phyloP scores from a whole-genome alignment of 2,113 vertebrate genomes.

The Elanus axillaris region DNA sequence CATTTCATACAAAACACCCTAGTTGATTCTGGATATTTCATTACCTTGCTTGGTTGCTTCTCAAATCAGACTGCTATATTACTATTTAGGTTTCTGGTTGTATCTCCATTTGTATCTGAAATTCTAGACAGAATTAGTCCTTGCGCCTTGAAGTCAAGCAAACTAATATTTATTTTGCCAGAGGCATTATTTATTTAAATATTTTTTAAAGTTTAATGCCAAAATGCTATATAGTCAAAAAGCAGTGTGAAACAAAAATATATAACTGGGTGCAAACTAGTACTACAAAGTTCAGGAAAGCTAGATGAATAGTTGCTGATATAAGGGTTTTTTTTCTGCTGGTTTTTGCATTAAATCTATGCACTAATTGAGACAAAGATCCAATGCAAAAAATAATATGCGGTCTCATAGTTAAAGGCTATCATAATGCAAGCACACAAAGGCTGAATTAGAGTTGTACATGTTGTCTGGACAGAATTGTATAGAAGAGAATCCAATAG shows the following conservation, averaged over 20 bases:
- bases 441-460: not conserved
- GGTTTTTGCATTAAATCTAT: not conserved
- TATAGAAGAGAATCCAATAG: not conserved
- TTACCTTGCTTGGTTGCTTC: not conserved
- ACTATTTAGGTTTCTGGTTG: not conserved
- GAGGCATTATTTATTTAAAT: not conserved
- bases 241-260: not conserved
- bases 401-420: not conserved
- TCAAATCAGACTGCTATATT: not conserved
- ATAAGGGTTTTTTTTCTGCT: not conserved
- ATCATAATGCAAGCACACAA: not conserved
- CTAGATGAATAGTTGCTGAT: not conserved
- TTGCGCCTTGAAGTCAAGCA: not conserved
- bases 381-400: not conserved
- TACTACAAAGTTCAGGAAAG: not conserved
- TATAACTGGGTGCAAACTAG: not conserved
- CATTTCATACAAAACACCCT: conserved; percentile 28
- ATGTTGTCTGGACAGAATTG: not conserved
- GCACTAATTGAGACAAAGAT: not conserved
- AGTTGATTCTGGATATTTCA: not conserved
- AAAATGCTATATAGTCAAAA: not conserved
- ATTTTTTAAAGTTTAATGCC: not conserved
- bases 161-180: not conserved
- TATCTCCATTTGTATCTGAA: not conserved
- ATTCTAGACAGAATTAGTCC: not conserved